These are phyloP conservation scores for Hartigia nigra DNA, from an alignment of 2,888 invertebrate genomes.

Conservation along the genomic window DNA sequence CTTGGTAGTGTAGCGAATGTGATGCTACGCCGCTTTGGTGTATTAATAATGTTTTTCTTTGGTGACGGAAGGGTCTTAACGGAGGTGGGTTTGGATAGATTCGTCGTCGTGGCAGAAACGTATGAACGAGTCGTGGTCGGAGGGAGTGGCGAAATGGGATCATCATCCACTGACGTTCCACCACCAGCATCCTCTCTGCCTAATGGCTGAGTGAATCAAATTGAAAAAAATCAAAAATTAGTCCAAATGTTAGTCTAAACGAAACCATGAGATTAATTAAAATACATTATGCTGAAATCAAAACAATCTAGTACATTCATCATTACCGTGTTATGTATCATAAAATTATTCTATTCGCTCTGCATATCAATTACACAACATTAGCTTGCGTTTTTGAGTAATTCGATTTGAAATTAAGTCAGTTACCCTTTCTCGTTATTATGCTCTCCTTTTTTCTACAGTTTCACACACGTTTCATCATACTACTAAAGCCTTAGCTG, in stretches of 20 bases:
- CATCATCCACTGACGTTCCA: constrained; percentile 58
- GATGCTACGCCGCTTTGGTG: constrained; percentile 54
- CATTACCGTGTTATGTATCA: background rate
- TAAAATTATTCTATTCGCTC: background rate
- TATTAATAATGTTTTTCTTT: constrained; percentile 36
- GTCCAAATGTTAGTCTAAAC: constrained; percentile 20
- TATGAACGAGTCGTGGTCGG: constrained; percentile 25
- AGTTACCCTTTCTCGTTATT: background rate
- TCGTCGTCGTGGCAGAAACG: constrained; percentile 28
- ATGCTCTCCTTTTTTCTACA: background rate
- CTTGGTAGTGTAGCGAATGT: constrained; percentile 53
- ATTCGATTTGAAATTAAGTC: background rate
- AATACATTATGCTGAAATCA: background rate
- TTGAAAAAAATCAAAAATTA: constrained; percentile 35
- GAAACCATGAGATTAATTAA: constrained; percentile 1
- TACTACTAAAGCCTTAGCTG: background rate
- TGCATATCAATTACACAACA: background rate
- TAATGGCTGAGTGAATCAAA: constrained; percentile 52
- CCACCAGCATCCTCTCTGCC: constrained; percentile 51
- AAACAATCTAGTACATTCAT: background rate
- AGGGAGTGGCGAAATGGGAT: constrained; percentile 41
- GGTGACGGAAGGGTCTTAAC: constrained; percentile 47
- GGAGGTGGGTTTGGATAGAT: constrained; percentile 41
- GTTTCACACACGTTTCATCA: background rate
- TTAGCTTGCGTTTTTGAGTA: background rate